Evolutionary conservation across 2,797 vertebrate genomes (phyloP), one percentile per base, ranked within the genome.

Genomic region (Valencia hispanica): DNA sequence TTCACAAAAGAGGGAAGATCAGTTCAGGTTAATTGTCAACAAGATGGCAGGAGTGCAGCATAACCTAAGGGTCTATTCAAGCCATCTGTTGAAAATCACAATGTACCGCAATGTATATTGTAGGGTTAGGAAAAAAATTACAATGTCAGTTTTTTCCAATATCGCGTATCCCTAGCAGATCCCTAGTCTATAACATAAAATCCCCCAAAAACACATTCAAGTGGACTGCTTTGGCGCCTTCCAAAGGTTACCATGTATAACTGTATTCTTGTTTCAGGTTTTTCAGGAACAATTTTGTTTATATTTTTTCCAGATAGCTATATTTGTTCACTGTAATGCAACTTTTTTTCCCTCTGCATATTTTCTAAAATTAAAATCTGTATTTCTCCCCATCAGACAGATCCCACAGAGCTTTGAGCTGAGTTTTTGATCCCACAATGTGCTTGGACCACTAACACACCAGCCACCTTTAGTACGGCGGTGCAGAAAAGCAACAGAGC

Each of bases 391-490:
- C 2, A n/a, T n/a, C 0, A 25, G 20, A 41, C 22, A 6, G 30
- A 22, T 10, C 59, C 32, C 34, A 36, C 6, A 41, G 12, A 66
- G 11, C 63, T 66, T 41, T 66, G 25, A 7, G 63, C 41, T 9
- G 36, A 25, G 10, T 15, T 41, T 63, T 63, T 22, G 32, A 63
- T 36, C 59, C 30, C 32, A 63, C 34, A 36, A 32, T 10, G 32
- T 22, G 18, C 32, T 63, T 41, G 11, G 63, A 41, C 36, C 63
- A 41, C 34, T 41, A 18, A 39, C 20, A 27, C 22, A 27, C 22
- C 36, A 41, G 61, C 61, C 78, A 86, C 82, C 79, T 88, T 82
- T 86, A 78, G 57, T 83, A 79, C 79, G 75, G 81, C 41, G 74
- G 68, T 70, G 81, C 27, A 82, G 82, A 79, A 87, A 82, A 82